Evolutionary conservation across 2,888 invertebrate genomes (phyloP).

Genomic region (Xylota segnis): DNA sequence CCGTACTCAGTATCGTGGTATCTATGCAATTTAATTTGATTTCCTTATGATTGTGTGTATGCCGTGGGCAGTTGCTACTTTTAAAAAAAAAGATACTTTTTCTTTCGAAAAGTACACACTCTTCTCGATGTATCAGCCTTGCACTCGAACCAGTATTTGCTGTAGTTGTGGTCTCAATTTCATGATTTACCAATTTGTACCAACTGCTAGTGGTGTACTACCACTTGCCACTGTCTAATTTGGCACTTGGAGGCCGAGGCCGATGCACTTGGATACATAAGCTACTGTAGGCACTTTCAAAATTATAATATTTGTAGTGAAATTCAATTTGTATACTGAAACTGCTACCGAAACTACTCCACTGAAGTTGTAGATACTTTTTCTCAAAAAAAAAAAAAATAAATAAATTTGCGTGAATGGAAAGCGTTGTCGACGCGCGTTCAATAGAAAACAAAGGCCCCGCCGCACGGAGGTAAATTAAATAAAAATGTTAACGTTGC

Average conservation of each 20-base stretch:
- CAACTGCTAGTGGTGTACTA: slow-evolving; percentile 23
- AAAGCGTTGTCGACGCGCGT: slow-evolving; percentile 53
- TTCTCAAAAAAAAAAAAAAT: slow-evolving; percentile 4
- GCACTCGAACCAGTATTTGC: slow-evolving; percentile 30
- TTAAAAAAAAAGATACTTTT: slow-evolving; percentile 22
- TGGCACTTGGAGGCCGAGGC: slow-evolving; percentile 51
- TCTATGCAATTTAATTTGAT: background rate
- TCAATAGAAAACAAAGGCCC: slow-evolving; percentile 49
- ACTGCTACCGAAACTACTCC: slow-evolving; percentile 26
- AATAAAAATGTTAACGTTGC: slow-evolving; percentile 50
- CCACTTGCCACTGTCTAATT: slow-evolving; percentile 29
- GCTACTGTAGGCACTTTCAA: slow-evolving; percentile 14
- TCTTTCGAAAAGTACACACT: slow-evolving; percentile 11
- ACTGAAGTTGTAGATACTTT: slow-evolving; percentile 1
- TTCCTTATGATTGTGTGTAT: slow-evolving; percentile 26
- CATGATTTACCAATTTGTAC: slow-evolving; percentile 55
- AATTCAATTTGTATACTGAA: slow-evolving; percentile 26
- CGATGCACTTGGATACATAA: slow-evolving; percentile 42
- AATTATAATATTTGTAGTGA: slow-evolving; percentile 50
- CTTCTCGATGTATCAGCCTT: slow-evolving; percentile 7
- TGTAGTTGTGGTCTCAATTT: slow-evolving; percentile 50
- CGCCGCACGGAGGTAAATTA: slow-evolving; percentile 39
- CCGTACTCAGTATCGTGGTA: too few relatives aligned
- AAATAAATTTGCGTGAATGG: slow-evolving; percentile 61
- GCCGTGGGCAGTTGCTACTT: background rate